Evolutionary conservation across 2,797 vertebrate species (phyloP).

Genomic region (Neosilurus mollespiculum): DNA sequence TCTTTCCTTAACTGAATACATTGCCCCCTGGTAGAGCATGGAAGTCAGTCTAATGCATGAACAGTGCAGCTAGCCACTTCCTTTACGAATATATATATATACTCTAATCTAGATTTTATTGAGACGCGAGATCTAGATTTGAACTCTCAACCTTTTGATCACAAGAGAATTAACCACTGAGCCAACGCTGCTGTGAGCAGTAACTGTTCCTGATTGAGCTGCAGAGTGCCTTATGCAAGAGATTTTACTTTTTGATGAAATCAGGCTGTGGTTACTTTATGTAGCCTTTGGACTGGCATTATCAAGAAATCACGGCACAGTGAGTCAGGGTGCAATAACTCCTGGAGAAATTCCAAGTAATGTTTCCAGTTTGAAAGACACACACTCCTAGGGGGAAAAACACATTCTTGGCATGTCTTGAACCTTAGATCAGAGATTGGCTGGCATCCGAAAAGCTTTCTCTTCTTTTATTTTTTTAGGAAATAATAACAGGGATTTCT

Average conservation of each 20-base stretch:
- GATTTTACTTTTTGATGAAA: neutral
- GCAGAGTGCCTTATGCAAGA: neutral
- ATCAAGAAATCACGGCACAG: neutral
- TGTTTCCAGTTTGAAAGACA: slow-evolving; percentile 12
- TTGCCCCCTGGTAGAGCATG: neutral
- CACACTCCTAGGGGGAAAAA: slow-evolving; percentile 31
- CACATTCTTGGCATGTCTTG: slow-evolving; percentile 53
- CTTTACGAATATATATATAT: neutral
- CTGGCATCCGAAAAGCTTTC: slow-evolving; percentile 42
- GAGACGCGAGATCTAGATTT: neutral
- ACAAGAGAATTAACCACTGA: neutral
- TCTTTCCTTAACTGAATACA: neutral
- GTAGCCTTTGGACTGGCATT: neutral
- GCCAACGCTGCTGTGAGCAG: neutral
- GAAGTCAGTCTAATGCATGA: neutral
- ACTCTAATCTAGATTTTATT: no score
- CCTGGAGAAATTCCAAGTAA: slow-evolving; percentile 28
- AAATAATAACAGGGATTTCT: slow-evolving; percentile 52
- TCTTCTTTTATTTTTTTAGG: slow-evolving; percentile 38
- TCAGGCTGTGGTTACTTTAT: neutral
- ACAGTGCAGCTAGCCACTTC: neutral
- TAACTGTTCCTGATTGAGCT: neutral
- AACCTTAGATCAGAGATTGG: slow-evolving; percentile 55
- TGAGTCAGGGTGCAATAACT: neutral
- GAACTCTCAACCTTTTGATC: neutral